A percentile compares a stretch with the other conserved stretches of the same genome.
phyloP scores from a whole-genome alignment of 2,113 vertebrate species.

The Probosciger aterrimus region DNA sequence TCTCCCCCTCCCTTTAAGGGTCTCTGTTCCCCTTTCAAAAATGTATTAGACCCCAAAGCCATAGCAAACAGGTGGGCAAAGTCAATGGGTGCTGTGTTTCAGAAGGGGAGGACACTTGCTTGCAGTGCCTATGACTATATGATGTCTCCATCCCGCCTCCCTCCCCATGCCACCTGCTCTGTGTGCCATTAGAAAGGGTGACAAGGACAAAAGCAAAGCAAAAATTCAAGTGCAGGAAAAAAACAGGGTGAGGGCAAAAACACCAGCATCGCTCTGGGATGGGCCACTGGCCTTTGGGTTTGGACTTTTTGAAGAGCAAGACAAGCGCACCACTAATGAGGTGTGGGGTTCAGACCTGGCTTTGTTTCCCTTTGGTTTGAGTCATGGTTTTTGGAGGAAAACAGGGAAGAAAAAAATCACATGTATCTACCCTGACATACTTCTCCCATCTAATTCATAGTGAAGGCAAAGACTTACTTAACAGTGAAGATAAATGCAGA shows the following conservation, averaged over 20 bases:
- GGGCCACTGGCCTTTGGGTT: not conserved
- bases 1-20: not conserved
- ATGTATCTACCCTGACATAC: not conserved
- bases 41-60: not conserved
- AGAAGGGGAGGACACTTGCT: not conserved
- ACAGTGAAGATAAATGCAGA: not conserved
- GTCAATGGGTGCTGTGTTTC: not conserved
- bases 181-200: not conserved
- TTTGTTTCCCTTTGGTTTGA: not conserved
- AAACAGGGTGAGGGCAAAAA: not conserved
- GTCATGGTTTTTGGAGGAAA: accelerated
- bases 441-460: not conserved
- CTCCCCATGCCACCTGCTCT: not conserved
- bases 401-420: not conserved
- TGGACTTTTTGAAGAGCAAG: not conserved
- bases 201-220: not conserved
- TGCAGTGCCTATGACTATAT: accelerated
- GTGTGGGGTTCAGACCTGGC: not conserved
- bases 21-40: not conserved
- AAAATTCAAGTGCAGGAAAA: not conserved
- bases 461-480: not conserved
- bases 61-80: not conserved
- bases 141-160: accelerated
- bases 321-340: not conserved
- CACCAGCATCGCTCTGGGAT: not conserved